A percentile compares a stretch with the other conserved stretches of the same genome.
Evolutionary conservation across 2,888 invertebrate genomes (phyloP).

Genomic region (Clunio marinus): DNA sequence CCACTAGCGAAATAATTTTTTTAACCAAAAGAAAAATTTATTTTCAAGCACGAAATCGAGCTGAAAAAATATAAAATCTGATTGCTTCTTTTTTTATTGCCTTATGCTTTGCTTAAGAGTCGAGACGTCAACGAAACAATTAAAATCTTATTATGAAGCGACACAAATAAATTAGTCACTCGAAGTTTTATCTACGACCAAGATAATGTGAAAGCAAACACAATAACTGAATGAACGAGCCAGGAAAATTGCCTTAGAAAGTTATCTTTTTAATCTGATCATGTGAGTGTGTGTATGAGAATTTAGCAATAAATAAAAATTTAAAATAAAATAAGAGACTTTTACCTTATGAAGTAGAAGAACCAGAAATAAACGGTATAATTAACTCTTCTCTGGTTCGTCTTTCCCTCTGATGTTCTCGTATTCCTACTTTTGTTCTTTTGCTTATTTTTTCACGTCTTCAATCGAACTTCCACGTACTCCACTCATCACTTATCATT

Average conservation of each 20-base stretch:
- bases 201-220: slow-evolving; percentile 4
- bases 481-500: slow-evolving; percentile 29
- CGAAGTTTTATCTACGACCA: slow-evolving; percentile 3
- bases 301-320: slow-evolving; percentile 24
- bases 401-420: slow-evolving; percentile 13
- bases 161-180: neutral
- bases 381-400: slow-evolving; percentile 33
- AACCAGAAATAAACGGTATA: slow-evolving; percentile 39
- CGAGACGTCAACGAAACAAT: slow-evolving; percentile 5
- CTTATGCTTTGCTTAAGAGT: no score
- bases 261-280: neutral
- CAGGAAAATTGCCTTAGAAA: neutral
- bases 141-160: slow-evolving; percentile 9
- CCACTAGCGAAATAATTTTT: slow-evolving; percentile 34
- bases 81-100: no score
- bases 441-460: neutral
- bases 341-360: slow-evolving; percentile 38
- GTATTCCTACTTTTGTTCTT: slow-evolving; percentile 22
- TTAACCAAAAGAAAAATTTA: slow-evolving; percentile 25
- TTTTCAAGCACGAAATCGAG: neutral
- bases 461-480: neutral
- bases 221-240: neutral
- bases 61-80: neutral
- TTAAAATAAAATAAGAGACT: no score
- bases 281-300: slow-evolving; percentile 24